Evolutionary conservation across 1,140 invertebrate species (phyloP), one percentile per base, ranked within the genome.

Genomic region (Drosophila subpulchrella): DNA sequence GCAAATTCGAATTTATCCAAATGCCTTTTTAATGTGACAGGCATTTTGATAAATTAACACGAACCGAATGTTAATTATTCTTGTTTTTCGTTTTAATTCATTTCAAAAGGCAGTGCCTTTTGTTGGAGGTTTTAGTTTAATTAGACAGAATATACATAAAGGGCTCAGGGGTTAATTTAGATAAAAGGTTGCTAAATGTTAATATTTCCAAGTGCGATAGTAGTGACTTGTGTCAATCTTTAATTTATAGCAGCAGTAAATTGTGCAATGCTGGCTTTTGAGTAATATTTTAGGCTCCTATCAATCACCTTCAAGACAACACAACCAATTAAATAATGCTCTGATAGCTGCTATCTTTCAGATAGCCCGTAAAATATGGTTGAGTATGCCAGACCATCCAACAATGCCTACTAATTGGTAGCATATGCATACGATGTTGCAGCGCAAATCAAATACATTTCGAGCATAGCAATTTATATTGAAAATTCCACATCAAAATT

Each of bases 401-500:
- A 65, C 39, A 74, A 53, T 67, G 48, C 46, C 53, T 41, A 34
- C 73, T 76, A 76, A 76, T 76, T 76, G 73, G 61, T 24, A 39
- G 27, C 32, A 75, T 46, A 67, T 66, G 59, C 32, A 39, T 47
- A 38, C 15, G 8, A 36, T 46, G 30, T 48, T 53, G 38, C 30
- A 56, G 39, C 42, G 27, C 50, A 65, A 72, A 54, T 53, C 44
- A 63, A 62, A 48, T 48, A 72, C 27, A 61, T 65, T 73, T 82
- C 20, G n/a, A 44, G 44, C 38, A 8, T 4, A 41, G 81, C 70
- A 85, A 88, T 88, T 86, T 76, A 76, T 83, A 86, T 88, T 76
- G 71, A 76, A 71, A 83, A 76, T 88, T 59, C 68, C 72, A 54
- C 57, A 77, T 60, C 61, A 70, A 79, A 80, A 70, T 83, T 88